phyloP scores from a whole-genome alignment of 2,113 vertebrate genomes.

The Phainopepla nitens region DNA sequence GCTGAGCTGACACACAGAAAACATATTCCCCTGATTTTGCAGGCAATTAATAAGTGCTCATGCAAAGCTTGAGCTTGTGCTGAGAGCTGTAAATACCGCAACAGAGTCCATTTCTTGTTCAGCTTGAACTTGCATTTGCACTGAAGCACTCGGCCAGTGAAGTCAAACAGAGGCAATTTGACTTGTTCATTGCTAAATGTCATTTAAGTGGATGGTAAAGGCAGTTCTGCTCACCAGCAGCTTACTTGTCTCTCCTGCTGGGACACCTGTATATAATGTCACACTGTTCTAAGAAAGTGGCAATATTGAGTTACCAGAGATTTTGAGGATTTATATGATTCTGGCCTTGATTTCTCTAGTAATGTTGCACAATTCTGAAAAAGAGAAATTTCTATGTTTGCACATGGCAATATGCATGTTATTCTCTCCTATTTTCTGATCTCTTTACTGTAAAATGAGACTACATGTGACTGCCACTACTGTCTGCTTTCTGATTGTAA shows the following conservation, averaged over 20 bases:
- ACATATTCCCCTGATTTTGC: constrained; percentile 63
- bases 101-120: not conserved
- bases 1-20: constrained; percentile 18
- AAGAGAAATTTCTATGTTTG: not conserved
- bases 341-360: not conserved
- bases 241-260: not conserved
- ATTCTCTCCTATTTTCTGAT: not conserved
- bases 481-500: not conserved
- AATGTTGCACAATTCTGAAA: not conserved
- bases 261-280: not conserved
- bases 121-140: not conserved
- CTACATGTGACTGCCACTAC: not conserved
- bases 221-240: not conserved
- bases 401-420: not conserved
- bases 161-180: not conserved
- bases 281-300: not conserved
- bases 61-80: not conserved
- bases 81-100: constrained; percentile 12
- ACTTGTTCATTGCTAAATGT: not conserved
- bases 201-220: not conserved
- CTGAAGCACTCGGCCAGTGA: not conserved
- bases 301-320: not conserved
- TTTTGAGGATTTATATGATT: not conserved
- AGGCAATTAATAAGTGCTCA: constrained; percentile 63
- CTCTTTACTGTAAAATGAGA: not conserved